Evolutionary conservation across 2,113 vertebrate genomes (phyloP).

Genomic region (Otis tarda): DNA sequence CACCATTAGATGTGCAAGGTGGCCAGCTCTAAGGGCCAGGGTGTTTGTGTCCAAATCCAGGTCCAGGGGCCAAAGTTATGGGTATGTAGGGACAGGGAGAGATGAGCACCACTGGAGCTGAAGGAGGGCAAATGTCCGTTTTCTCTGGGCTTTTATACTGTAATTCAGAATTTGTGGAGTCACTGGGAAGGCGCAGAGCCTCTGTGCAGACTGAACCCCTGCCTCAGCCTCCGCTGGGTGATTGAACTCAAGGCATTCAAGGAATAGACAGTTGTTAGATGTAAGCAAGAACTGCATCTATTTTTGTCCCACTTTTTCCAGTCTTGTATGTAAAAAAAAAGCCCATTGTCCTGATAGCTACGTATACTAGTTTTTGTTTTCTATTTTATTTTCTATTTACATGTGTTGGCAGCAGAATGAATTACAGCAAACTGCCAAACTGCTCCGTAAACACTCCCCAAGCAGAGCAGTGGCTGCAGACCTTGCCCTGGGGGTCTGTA

Average conservation of each 20-base stretch:
- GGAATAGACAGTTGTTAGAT: neutral
- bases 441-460: neutral
- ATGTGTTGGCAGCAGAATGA: neutral
- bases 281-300: neutral
- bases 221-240: neutral
- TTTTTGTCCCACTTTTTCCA: neutral
- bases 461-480: neutral
- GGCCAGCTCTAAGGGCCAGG: neutral
- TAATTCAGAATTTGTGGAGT: neutral
- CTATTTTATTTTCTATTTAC: neutral
- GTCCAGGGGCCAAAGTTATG: neutral
- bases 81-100: neutral
- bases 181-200: neutral
- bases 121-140: neutral
- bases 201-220: neutral
- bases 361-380: neutral
- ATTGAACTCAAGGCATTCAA: neutral
- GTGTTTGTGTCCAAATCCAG: neutral
- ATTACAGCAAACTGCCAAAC: neutral
- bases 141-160: neutral
- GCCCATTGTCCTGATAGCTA: neutral
- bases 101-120: neutral
- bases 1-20: neutral
- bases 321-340: neutral
- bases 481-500: neutral